Conservation (phyloP, 1,140 invertebrate genomes). For the Holcopasites calliopsidis region DNA sequence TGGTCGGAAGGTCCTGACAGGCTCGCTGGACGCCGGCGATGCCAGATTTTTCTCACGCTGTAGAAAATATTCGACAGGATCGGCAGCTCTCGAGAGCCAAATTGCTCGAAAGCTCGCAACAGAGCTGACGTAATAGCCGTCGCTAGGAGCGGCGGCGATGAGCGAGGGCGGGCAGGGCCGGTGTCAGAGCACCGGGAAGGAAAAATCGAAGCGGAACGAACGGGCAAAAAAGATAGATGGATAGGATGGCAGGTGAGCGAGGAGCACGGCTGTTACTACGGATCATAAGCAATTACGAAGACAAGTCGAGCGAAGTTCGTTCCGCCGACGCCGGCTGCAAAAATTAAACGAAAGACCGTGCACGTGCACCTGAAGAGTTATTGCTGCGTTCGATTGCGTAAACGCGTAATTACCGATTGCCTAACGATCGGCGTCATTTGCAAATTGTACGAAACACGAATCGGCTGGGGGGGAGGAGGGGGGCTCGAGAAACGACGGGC, state of each 20-base stretch:
- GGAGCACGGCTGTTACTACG: background rate
- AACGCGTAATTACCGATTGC: background rate
- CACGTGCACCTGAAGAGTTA: conserved; percentile 4
- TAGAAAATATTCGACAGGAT: conserved; percentile 10
- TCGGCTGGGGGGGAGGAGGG: too few relatives aligned
- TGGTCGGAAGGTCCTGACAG: too few relatives aligned
- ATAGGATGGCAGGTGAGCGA: background rate
- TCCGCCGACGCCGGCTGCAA: background rate
- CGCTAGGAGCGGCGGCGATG: too few relatives aligned
- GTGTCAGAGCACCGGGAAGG: background rate
- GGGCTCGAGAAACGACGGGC: too few relatives aligned
- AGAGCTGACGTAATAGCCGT: background rate
- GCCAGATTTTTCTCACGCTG: background rate
- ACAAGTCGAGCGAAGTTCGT: background rate
- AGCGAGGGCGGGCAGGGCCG: background rate
- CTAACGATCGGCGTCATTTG: background rate
- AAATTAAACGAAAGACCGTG: background rate
- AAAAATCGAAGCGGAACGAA: background rate
- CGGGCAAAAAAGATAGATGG: background rate
- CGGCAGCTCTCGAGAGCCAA: background rate
- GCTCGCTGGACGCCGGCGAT: background rate
- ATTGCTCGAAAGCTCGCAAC: conserved; percentile 11
- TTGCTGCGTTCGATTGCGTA: background rate
- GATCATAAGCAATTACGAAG: conserved; percentile 21
- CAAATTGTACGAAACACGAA: background rate